Base-by-base conservation (phyloP, 2,113 vertebrate species). In the Scartelaos histophorus region DNA sequence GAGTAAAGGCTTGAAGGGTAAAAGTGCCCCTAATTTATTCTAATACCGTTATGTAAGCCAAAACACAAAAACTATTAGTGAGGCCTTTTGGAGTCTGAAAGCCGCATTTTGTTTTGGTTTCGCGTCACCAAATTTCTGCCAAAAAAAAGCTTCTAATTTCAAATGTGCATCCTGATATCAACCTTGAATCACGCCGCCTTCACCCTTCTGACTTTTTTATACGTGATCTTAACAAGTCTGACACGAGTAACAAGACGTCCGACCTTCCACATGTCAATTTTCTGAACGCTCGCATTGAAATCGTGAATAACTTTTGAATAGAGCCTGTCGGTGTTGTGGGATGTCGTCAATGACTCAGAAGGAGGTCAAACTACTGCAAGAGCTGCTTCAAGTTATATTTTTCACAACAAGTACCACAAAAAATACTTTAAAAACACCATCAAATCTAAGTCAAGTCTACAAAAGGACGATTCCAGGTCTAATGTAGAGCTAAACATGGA, bases 281-380 rank as follows among this genome's bases (percentile, higher is more conserved):
- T 46, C 13, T 24, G 21, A 47, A 47, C 46, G 47, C 5, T 47
- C 2, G 7, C 9, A 19, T 9, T 66, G 5, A 38, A 43, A n/a
- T 64, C 3, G 6, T 6, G 5, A 51, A 60, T 22, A 25, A 60
- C 57, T 25, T 60, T 13, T 25, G 24, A 25, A 24, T 25, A 24
- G 45, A 21, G 1, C 10, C 7, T 10, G 9, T 43, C 10, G 38
- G 38, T 9, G 9, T 10, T 10, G 0, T 10, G 0, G 38, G 38
- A 43, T 47, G 15, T 13, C 19, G 49, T 54, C 51, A n/a, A 53
- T 25, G 70, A 66, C 35, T 77, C 92, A 95, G 5, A 43, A 43
- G 38, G 38, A 43, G 38, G 5, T 11, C 38, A 9, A 10, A 10
- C 7, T 11, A 43, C 38, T 9, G 38, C 10, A 1, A 10, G 7